phyloP scores from a whole-genome alignment of 2,113 vertebrate species.

The Enhydra lutris region DNA sequence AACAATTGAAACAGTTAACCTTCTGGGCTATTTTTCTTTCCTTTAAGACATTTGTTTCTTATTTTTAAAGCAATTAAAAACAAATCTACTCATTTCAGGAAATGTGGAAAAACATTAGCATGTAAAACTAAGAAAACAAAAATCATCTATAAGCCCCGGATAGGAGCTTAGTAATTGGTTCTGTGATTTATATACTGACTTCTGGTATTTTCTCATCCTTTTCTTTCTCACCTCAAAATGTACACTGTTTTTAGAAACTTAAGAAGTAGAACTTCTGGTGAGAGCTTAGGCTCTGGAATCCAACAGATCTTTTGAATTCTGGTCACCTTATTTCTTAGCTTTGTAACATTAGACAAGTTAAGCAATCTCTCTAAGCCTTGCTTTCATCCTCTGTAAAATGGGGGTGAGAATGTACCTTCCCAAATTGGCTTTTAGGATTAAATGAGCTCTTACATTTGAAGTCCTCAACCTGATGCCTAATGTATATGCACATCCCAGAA shows the following conservation, averaged over 20 bases:
- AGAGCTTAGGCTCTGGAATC: neutral
- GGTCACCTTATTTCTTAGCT: neutral
- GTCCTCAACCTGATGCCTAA: neutral
- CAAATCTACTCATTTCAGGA: neutral
- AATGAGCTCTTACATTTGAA: neutral
- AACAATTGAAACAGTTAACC: neutral
- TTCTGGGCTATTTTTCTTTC: neutral
- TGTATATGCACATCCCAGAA: neutral
- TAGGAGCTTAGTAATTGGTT: neutral
- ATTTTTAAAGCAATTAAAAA: constrained; percentile 20
- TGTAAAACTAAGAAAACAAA: neutral
- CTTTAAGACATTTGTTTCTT: neutral
- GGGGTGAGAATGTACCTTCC: neutral
- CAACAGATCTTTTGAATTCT: neutral
- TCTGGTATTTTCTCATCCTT: neutral
- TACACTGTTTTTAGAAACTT: neutral
- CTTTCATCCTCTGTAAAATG: neutral
- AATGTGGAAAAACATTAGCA: neutral
- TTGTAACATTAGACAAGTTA: neutral
- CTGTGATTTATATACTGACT: neutral
- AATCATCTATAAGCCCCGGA: neutral
- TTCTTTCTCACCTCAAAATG: neutral
- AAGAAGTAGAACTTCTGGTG: neutral
- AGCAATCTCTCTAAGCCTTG: neutral
- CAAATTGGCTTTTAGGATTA: neutral